Evolutionary conservation across 35 echinoderm and acorn worm species (phyloP).

Genomic region (Diadema setosum): DNA sequence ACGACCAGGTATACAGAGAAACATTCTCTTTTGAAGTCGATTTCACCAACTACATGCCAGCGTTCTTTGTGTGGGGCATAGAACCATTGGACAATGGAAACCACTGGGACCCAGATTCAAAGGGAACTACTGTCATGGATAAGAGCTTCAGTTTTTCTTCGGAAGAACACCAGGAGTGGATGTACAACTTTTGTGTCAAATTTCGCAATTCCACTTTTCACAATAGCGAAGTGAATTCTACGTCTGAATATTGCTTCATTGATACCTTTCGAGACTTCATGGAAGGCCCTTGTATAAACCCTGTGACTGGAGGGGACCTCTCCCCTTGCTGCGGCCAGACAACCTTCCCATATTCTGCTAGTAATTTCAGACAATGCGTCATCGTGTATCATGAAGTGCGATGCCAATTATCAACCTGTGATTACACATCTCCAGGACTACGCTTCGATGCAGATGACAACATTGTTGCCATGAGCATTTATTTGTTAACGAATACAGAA

Average conservation of each 20-base stretch:
- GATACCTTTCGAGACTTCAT: constrained; percentile 32
- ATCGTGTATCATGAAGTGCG: not conserved
- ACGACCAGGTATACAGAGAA: constrained; percentile 33
- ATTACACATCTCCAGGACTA: not conserved
- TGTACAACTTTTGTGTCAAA: constrained; percentile 51
- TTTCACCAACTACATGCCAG: not conserved
- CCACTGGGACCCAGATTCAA: constrained; percentile 52
- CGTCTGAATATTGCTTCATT: constrained; percentile 47
- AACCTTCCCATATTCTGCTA: constrained; percentile 37
- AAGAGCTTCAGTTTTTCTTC: constrained; percentile 17
- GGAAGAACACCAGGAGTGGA: constrained; percentile 53
- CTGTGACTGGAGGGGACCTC: not conserved
- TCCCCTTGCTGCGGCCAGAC: constrained; percentile 46
- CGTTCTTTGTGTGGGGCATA: constrained; percentile 32
- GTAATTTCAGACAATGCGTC: constrained; percentile 44
- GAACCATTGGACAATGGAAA: constrained; percentile 31
- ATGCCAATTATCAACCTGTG: not conserved
- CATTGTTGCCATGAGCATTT: not conserved
- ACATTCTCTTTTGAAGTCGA: constrained; percentile 45
- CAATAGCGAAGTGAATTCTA: not conserved
- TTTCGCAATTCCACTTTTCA: constrained; percentile 49
- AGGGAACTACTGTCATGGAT: not conserved
- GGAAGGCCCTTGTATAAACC: not conserved
- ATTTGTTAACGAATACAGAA: constrained; percentile 12
- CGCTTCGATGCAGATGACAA: constrained; percentile 47